Conservation (phyloP, 2,113 vertebrate species). For the Mormyrus lacerda region DNA sequence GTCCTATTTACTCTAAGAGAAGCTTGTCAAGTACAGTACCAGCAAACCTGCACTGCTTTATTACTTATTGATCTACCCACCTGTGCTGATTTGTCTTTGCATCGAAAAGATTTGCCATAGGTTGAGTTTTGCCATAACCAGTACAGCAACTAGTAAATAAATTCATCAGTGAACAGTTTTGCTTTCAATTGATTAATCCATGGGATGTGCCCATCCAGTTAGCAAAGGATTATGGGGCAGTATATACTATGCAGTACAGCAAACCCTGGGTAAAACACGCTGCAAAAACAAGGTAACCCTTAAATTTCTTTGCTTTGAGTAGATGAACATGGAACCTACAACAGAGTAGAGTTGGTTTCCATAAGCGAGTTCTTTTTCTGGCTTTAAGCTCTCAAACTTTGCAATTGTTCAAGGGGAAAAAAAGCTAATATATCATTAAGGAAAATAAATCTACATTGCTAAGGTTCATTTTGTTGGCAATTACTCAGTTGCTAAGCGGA, state of each 20-base stretch:
- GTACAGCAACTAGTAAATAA: background rate
- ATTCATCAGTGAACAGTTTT: background rate
- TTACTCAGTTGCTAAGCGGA: conserved; percentile 49
- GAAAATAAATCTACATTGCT: conserved; percentile 32
- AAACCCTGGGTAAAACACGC: background rate
- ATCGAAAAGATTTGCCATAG: background rate
- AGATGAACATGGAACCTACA: background rate
- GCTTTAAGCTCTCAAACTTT: background rate
- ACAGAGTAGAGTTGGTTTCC: background rate
- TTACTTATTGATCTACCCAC: background rate
- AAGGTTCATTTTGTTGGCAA: conserved; percentile 45
- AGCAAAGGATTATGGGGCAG: background rate
- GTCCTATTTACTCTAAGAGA: background rate
- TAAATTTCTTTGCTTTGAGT: background rate
- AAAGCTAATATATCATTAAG: background rate
- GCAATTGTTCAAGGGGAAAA: background rate
- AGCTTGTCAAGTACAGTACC: background rate
- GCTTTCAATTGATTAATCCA: background rate
- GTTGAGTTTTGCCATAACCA: background rate
- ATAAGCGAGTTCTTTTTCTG: background rate
- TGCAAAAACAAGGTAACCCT: background rate
- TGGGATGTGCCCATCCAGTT: background rate
- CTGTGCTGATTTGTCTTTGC: background rate
- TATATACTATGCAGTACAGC: background rate
- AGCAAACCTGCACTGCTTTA: background rate